Conservation (phyloP, 1,140 invertebrate genomes). For the Vanessa tameamea region DNA sequence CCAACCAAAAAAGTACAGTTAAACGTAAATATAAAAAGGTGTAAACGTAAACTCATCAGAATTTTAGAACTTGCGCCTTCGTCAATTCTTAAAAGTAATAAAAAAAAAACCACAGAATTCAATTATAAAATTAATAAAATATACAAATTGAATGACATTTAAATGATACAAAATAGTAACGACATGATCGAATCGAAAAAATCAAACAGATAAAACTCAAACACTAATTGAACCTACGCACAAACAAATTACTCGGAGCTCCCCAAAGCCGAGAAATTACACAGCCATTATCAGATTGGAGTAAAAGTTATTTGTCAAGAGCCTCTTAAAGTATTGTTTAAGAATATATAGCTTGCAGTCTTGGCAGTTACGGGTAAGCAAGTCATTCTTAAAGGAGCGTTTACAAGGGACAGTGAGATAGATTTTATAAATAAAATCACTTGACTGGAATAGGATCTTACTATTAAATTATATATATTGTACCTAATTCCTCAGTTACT, state of each 20-base stretch:
- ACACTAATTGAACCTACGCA: not conserved
- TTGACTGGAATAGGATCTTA: too few relatives aligned
- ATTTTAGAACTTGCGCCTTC: too few relatives aligned
- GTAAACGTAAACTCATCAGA: too few relatives aligned
- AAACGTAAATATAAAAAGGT: too few relatives aligned
- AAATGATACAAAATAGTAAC: not conserved
- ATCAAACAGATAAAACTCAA: not conserved
- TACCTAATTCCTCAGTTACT: too few relatives aligned
- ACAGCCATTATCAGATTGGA: slow-evolving; percentile 29
- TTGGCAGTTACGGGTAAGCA: slow-evolving; percentile 13
- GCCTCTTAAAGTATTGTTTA: slow-evolving; percentile 20
- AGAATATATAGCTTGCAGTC: slow-evolving; percentile 21
- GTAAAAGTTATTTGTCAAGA: slow-evolving; percentile 25
- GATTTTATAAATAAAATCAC: not conserved
- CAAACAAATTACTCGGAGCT: not conserved
- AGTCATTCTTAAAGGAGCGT: slow-evolving; percentile 1
- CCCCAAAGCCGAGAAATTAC: slow-evolving; percentile 9
- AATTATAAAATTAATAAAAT: too few relatives aligned
- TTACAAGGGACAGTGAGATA: not conserved
- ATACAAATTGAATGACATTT: too few relatives aligned
- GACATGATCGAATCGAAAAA: not conserved
- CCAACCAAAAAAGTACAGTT: too few relatives aligned
- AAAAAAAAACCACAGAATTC: too few relatives aligned
- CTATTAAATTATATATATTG: too few relatives aligned
- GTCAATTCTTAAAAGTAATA: too few relatives aligned